phyloP scores from a whole-genome alignment of 2,113 vertebrate species.

The Rafetus swinhoei region DNA sequence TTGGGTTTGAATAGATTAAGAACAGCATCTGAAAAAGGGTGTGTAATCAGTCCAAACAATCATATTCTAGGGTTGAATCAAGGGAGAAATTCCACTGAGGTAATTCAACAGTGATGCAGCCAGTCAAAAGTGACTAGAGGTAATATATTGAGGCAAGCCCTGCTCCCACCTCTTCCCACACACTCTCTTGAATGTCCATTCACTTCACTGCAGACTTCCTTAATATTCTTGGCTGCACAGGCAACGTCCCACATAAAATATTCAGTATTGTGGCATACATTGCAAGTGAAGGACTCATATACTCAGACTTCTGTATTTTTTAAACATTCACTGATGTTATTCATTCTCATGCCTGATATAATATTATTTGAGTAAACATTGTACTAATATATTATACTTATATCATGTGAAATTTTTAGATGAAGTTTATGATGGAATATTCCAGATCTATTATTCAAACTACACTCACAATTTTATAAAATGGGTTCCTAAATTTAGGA shows the following conservation, averaged over 20 bases:
- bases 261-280: neutral
- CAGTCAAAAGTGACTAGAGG: neutral
- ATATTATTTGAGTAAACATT: neutral
- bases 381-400: neutral
- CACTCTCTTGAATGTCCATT: neutral
- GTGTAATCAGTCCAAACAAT: neutral
- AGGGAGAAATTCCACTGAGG: neutral
- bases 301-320: neutral
- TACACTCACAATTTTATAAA: neutral
- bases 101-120: neutral
- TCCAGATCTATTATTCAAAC: neutral
- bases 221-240: neutral
- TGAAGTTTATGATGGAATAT: neutral
- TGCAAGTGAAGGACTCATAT: neutral
- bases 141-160: neutral
- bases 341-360: neutral
- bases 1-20: neutral
- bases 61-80: neutral
- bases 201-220: neutral
- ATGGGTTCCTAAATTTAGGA: neutral
- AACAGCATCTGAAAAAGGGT: neutral
- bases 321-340: neutral
- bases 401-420: neutral
- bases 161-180: neutral
- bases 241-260: neutral